Evolutionary conservation across 1,140 invertebrate genomes (phyloP).

Genomic region (Drosophila funebris): DNA sequence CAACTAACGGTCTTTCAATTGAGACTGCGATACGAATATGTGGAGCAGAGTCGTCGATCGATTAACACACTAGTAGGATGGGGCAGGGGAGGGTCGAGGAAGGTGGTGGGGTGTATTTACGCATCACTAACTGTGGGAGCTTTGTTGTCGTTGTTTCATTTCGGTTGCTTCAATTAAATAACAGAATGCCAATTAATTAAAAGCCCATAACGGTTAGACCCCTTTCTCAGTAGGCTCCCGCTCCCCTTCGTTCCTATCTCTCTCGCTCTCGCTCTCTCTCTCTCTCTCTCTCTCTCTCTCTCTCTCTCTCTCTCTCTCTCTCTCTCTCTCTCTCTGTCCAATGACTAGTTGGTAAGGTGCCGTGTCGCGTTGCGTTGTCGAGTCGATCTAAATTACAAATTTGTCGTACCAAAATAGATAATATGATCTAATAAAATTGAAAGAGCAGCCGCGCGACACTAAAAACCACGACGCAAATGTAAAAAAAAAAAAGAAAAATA

Average conservation of each 20-base stretch:
- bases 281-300: background rate
- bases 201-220: constrained; percentile 67
- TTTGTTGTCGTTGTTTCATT: constrained; percentile 11
- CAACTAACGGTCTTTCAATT: constrained; percentile 33
- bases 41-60: constrained; percentile 10
- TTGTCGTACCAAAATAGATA: constrained; percentile 76
- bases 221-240: constrained; percentile 1
- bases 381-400: constrained; percentile 75
- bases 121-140: constrained; percentile 45
- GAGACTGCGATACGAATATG: background rate
- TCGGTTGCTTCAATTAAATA: constrained; percentile 69
- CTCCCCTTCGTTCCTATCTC: background rate
- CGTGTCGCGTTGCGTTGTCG: constrained; percentile 18
- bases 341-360: constrained; percentile 8
- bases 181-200: constrained; percentile 79
- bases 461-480: constrained; percentile 52
- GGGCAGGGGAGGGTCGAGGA: background rate
- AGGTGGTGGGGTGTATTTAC: constrained; percentile 24
- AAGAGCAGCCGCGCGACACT: constrained; percentile 72
- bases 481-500: background rate
- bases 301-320: background rate
- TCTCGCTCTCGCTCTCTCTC: background rate
- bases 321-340: background rate
- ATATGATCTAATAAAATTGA: constrained; percentile 80
- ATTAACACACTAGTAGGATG: background rate